Conservation (phyloP, 2,113 vertebrate species). For the Nothobranchius kuhntae region DNA sequence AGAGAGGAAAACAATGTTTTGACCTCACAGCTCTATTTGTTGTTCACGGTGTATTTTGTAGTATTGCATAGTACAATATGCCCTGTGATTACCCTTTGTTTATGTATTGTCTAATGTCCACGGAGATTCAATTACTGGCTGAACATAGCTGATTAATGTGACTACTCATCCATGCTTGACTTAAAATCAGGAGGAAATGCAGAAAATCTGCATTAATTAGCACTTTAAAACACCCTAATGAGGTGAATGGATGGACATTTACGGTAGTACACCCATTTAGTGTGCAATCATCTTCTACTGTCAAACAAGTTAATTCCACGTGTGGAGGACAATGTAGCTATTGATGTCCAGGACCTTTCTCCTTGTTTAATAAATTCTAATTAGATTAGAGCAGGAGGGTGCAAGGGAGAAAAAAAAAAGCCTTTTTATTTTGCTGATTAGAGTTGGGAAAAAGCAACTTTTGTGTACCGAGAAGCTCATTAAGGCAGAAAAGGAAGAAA, state of each 20-base stretch:
- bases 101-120: conserved; percentile 45
- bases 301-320: conserved; percentile 30
- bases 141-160: conserved; percentile 60
- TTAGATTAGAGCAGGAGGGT: conserved; percentile 62
- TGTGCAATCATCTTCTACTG: conserved; percentile 5
- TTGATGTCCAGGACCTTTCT: conserved; percentile 68
- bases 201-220: conserved; percentile 50
- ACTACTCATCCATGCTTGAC: conserved; percentile 33
- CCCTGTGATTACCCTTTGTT: conserved; percentile 55
- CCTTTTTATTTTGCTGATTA: conserved; percentile 71
- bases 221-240: conserved; percentile 41
- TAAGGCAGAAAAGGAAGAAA: conserved; percentile 46
- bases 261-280: conserved; percentile 12
- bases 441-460: conserved; percentile 50
- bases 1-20: neutral
- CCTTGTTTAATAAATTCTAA: conserved; percentile 73
- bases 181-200: conserved; percentile 53
- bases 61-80: conserved; percentile 22
- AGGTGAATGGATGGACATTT: conserved; percentile 34
- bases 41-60: conserved; percentile 13
- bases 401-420: conserved; percentile 43
- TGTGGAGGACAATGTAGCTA: conserved; percentile 27
- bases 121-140: conserved; percentile 62
- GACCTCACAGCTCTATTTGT: neutral
- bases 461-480: conserved; percentile 67